Evolutionary conservation across 1,140 invertebrate species (phyloP).

Genomic region (Aethina tumida): DNA sequence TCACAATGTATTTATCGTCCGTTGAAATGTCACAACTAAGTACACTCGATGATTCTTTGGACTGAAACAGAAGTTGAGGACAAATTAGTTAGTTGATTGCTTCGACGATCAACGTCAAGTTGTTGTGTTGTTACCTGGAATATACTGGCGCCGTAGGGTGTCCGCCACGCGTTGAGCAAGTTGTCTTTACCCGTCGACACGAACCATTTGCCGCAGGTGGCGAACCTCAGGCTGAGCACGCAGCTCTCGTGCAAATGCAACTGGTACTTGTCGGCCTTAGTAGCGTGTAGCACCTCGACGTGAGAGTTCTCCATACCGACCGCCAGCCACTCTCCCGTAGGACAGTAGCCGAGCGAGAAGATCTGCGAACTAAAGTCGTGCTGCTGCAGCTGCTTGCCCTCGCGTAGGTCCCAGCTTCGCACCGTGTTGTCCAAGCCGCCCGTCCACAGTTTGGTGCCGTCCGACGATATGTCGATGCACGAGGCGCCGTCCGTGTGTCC

Average conservation of each 20-base stretch:
- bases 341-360: slow-evolving; percentile 94
- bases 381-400: slow-evolving; percentile 78
- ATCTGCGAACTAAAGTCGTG: slow-evolving; percentile 86
- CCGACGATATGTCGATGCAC: slow-evolving; percentile 93
- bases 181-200: slow-evolving; percentile 99
- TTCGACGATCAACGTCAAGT: background rate
- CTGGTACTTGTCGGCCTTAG: slow-evolving; percentile 95
- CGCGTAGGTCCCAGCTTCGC: slow-evolving; percentile 82
- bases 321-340: slow-evolving; percentile 94
- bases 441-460: slow-evolving; percentile 93
- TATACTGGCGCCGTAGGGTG: slow-evolving; percentile 96
- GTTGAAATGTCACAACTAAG: slow-evolving; percentile 97
- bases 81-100: slow-evolving; percentile 1
- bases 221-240: slow-evolving; percentile 93
- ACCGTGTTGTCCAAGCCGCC: slow-evolving; percentile 92
- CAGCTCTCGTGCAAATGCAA: slow-evolving; percentile 96
- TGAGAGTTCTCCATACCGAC: slow-evolving; percentile 99
- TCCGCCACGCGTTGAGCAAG: slow-evolving; percentile 95
- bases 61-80: slow-evolving; percentile 56
- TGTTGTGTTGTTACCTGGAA: slow-evolving; percentile 84
- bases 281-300: slow-evolving; percentile 90
- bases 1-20: slow-evolving; percentile 98
- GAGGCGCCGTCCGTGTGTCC: slow-evolving; percentile 92
- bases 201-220: slow-evolving; percentile 97
- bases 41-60: slow-evolving; percentile 96